Percentiles rank a stretch among this genome's conserved stretches.
phyloP scores from a whole-genome alignment of 2,113 vertebrate genomes.

The Thunnus thynnus region DNA sequence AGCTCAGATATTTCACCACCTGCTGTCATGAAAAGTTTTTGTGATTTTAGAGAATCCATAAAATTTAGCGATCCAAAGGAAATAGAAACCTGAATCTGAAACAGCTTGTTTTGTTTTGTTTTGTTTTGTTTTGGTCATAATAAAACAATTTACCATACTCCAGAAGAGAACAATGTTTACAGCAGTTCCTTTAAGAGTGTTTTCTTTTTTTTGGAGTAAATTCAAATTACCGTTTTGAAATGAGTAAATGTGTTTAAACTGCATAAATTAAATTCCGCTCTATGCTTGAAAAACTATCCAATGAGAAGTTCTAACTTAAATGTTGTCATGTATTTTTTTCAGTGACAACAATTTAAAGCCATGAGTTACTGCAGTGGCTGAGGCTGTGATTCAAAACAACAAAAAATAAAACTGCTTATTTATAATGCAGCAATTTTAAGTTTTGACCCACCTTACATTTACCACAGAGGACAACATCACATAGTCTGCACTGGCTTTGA shows the following conservation, averaged over 20 bases:
- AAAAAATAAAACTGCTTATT: neutral
- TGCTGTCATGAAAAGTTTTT: neutral
- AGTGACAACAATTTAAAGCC: no score
- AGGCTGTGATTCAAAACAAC: no score
- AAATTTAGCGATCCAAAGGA: neutral
- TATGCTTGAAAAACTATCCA: no score
- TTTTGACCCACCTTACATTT: neutral
- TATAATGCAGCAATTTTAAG: neutral
- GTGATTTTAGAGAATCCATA: no score
- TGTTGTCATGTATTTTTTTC: no score
- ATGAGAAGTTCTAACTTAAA: no score
- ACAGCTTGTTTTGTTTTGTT: no score
- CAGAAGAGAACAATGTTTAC: neutral
- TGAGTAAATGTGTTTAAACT: no score
- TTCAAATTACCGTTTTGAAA: no score
- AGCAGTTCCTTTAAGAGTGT: neutral
- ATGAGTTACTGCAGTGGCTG: no score
- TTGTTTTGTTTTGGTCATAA: neutral
- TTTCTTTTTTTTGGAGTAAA: no score
- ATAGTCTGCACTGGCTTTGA: neutral
- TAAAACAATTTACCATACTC: neutral
- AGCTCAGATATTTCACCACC: neutral
- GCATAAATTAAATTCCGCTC: no score
- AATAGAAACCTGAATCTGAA: neutral
- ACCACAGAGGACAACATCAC: neutral